These are phyloP conservation scores for Delphinus delphis DNA, from an alignment of 2,113 vertebrate genomes.

Conservation along the genomic window DNA sequence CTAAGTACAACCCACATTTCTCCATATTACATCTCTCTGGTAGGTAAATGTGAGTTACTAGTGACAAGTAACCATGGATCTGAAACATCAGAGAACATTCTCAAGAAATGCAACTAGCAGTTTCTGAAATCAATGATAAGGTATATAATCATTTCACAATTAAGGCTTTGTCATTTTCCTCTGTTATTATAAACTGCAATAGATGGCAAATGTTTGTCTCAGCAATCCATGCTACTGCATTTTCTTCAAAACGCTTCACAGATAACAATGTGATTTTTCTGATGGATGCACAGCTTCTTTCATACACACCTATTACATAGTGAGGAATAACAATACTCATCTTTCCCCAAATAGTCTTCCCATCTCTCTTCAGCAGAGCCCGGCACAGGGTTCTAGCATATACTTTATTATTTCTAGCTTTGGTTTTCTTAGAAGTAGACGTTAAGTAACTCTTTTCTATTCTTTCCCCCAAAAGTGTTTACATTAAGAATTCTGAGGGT, in stretches of 20 bases:
- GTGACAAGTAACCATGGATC: not conserved
- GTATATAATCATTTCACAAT: conserved; percentile 32
- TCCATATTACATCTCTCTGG: conserved; percentile 1
- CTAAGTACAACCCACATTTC: not conserved
- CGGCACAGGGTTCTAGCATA: not conserved
- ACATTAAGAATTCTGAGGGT: conserved; percentile 20
- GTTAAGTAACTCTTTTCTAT: conserved; percentile 15
- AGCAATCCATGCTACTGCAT: conserved; percentile 6
- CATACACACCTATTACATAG: not conserved
- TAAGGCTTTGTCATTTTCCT: conserved; percentile 36
- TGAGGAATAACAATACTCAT: conserved; percentile 12
- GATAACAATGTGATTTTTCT: conserved; percentile 15
- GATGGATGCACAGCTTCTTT: conserved; percentile 3
- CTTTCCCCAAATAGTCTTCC: not conserved
- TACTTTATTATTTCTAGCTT: conserved; percentile 27
- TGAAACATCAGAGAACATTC: conserved; percentile 16
- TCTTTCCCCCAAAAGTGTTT: not conserved
- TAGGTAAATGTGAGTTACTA: conserved; percentile 32
- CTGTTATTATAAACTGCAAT: conserved; percentile 39
- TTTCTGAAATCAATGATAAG: conserved; percentile 53
- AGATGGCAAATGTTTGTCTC: conserved; percentile 43
- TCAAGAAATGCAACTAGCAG: not conserved
- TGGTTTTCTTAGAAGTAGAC: not conserved
- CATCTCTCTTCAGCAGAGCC: not conserved
- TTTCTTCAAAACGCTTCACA: conserved; percentile 53